phyloP scores from a whole-genome alignment of 2,113 vertebrate species.

The Pagrus major region DNA sequence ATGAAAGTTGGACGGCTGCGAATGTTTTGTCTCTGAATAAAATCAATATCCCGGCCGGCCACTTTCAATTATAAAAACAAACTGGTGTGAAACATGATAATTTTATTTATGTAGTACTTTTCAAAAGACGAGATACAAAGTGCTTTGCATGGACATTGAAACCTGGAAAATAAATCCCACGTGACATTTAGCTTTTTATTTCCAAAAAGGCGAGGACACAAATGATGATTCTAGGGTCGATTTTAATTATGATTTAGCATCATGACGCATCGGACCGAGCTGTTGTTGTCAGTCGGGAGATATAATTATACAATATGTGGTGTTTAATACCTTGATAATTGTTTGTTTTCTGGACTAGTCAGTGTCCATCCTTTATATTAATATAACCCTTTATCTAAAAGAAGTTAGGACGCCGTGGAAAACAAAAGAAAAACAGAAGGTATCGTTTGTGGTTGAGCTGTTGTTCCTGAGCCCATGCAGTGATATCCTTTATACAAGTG shows the following conservation, averaged over 20 bases:
- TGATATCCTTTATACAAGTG: too few species aligned
- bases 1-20: background rate
- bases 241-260: constrained; percentile 4
- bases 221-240: background rate
- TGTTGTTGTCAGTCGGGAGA: background rate
- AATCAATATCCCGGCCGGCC: background rate
- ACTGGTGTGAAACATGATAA: background rate
- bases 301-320: background rate
- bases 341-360: background rate
- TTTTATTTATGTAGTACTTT: background rate
- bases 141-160: background rate
- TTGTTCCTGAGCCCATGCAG: too few species aligned
- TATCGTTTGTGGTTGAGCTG: too few species aligned
- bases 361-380: background rate
- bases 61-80: background rate
- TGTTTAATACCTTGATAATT: background rate
- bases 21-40: background rate
- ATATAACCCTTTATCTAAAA: too few species aligned
- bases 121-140: background rate
- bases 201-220: background rate
- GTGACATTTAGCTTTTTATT: background rate
- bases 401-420: too few species aligned
- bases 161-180: background rate
- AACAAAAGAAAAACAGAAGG: too few species aligned
- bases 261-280: background rate